Percentiles rank a stretch among this genome's conserved stretches.
Conservation (phyloP, 2,797 vertebrate species). For the Phataginus tetradactyla region DNA sequence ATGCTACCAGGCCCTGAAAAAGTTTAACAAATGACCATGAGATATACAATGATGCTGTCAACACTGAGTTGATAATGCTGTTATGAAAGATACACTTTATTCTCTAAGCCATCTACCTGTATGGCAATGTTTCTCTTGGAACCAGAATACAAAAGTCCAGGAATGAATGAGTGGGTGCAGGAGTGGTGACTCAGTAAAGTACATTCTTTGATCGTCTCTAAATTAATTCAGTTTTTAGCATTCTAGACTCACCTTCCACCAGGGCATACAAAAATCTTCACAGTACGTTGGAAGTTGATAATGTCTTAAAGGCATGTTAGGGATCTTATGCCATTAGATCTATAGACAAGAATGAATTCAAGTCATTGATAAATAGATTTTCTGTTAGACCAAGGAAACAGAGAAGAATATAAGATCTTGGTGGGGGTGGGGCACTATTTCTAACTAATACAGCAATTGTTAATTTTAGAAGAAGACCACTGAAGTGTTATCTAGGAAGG, state of each 20-base stretch:
- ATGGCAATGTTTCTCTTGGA: background rate
- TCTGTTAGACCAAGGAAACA: background rate
- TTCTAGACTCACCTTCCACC: background rate
- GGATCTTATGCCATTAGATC: background rate
- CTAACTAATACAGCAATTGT: background rate
- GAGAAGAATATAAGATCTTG: background rate
- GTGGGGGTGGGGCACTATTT: background rate
- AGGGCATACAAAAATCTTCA: background rate
- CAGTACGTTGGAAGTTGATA: background rate
- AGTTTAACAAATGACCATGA: background rate
- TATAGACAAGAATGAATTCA: background rate
- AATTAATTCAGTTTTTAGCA: background rate
- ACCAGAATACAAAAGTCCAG: background rate
- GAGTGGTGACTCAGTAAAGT: background rate
- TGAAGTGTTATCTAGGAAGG: background rate
- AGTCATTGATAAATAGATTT: background rate
- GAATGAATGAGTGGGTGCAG: background rate
- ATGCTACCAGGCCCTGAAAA: background rate
- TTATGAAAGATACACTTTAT: background rate
- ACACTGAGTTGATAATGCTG: background rate
- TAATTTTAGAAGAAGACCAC: background rate
- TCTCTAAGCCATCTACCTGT: background rate
- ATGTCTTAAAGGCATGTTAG: background rate
- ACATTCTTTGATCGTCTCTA: background rate
- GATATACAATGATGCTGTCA: background rate